Base-by-base conservation (phyloP, 2,113 vertebrate species). In the Pelvicachromis taeniatus region DNA sequence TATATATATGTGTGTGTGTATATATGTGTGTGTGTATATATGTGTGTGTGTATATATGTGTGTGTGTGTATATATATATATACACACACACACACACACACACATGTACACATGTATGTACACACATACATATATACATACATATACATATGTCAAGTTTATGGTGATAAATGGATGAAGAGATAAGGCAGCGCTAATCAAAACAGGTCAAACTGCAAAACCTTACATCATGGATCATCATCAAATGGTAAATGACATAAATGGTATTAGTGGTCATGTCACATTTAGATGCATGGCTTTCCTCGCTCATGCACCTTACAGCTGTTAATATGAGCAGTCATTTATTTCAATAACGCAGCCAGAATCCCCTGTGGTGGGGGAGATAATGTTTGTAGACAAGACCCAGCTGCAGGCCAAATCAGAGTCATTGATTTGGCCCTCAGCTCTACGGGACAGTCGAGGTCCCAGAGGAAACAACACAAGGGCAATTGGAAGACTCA, bases 401-500 rank as follows among this genome's bases (percentile, higher is more conserved):
- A 77, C 88, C 58, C 94, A 95, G 92, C 93, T 95, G 95, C 85
- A 84, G 81, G 65, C 73, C 84, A 56, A 85, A 89, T 87, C 89
- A 86, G 48, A 88, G 82, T 33, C 91, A 94, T 94, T 93, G 95
- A 95, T 94, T 94, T 88, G 89, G 68, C 88, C 92, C 84, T 85
- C 63, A 65, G 86, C 91, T 86, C 65, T 9, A 85, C 10, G 61
- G 92, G 93, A 91, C 92, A 84, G 83, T 91, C 73, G 4, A 80
- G 77, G 77, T 85, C 91, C 92, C 91, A 87, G 73, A 90, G 92
- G 89, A 91, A 81, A 77, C 21, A 13, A 58, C 82, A 81, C 87
- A 48, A 85, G 91, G 87, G 55, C 83, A 86, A 89, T 54, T 3
- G 52, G 42, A 70, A 70, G 88, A 84, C 91, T 89, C 93, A 94